Conservation (phyloP, 2,113 vertebrate species). For the Hiodon alosoides region DNA sequence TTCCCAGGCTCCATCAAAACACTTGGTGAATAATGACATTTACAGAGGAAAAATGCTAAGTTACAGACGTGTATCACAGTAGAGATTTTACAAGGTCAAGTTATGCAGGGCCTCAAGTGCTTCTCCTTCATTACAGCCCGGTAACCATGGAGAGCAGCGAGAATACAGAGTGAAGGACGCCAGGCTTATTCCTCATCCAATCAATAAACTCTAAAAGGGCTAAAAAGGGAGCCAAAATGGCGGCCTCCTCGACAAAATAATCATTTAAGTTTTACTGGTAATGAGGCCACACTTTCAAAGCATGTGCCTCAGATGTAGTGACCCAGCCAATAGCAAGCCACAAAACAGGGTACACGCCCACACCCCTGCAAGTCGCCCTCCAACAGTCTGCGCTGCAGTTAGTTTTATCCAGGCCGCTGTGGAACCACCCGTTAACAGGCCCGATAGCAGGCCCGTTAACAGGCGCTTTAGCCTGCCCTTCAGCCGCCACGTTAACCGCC, state of each 20-base stretch:
- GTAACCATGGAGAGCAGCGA: slow-evolving; percentile 6
- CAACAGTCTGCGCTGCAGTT: background rate
- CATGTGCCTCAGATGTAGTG: background rate
- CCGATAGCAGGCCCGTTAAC: too few relatives aligned
- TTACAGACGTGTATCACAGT: too few relatives aligned
- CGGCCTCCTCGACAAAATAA: background rate
- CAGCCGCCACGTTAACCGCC: too few relatives aligned
- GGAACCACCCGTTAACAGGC: too few relatives aligned
- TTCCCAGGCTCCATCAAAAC: too few relatives aligned
- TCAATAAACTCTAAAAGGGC: background rate
- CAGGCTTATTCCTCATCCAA: background rate
- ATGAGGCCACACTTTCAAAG: background rate
- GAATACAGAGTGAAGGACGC: background rate
- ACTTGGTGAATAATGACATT: too few relatives aligned
- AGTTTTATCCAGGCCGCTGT: background rate
- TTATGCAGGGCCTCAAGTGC: background rate
- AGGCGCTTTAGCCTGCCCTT: too few relatives aligned
- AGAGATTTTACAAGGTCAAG: background rate
- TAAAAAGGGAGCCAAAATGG: background rate
- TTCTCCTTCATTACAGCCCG: slow-evolving; percentile 1
- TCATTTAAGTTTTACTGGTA: background rate
- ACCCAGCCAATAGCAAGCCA: background rate
- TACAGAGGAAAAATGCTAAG: too few relatives aligned
- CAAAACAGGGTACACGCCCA: background rate
- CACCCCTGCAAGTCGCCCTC: background rate